Evolutionary conservation across 2,888 invertebrate species (phyloP).

Genomic region (Drosophila siamana): DNA sequence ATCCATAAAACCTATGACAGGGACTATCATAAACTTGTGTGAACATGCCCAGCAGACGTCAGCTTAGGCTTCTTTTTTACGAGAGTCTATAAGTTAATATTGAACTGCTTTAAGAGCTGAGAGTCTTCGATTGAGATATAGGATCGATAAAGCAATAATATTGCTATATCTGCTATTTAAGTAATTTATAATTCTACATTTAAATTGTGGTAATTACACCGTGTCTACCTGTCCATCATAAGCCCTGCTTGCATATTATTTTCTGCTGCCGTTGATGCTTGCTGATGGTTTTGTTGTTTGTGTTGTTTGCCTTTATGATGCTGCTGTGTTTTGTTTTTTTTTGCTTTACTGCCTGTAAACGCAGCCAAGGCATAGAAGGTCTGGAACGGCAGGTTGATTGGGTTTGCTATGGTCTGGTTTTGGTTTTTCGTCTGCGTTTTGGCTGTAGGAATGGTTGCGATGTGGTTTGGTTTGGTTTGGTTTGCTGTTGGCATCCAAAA

Average conservation of each 20-base stretch:
- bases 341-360: conserved; percentile 17
- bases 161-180: no score
- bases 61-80: conserved; percentile 18
- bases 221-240: neutral
- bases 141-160: no score
- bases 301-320: conserved; percentile 48
- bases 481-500: conserved; percentile 49
- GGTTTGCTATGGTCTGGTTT: conserved; percentile 7
- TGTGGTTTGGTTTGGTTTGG: conserved; percentile 10
- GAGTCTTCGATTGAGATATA: neutral
- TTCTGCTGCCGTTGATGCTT: conserved; percentile 2
- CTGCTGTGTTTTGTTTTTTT: conserved; percentile 39
- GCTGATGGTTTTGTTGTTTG: conserved; percentile 17
- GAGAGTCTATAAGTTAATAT: neutral
- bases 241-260: neutral
- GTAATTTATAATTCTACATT: no score
- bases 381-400: conserved; percentile 19
- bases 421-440: neutral
- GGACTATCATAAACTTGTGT: conserved; percentile 4
- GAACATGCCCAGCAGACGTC: neutral
- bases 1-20: neutral
- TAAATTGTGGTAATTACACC: neutral
- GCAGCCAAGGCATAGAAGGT: neutral
- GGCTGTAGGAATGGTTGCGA: conserved; percentile 3
- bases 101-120: neutral